Base-by-base conservation (phyloP, 1,140 invertebrate genomes). In the Ephestia elutella region DNA sequence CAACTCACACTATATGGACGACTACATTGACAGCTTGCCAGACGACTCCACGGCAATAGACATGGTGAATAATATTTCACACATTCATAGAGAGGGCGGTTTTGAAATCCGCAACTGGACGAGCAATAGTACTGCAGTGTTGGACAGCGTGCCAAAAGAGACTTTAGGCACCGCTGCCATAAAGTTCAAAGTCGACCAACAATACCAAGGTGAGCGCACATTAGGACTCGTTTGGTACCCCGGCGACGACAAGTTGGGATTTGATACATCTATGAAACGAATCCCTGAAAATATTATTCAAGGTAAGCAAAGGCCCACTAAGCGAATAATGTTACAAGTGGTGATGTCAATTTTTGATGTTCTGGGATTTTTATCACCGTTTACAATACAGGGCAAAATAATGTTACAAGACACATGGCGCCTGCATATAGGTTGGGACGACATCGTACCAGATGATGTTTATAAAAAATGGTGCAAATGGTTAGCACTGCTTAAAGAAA, bases 1-100 rank as follows among this genome's bases (percentile, higher is more conserved):
- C 0, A 15, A 75, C 0, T 62, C 66, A 17, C 73, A 75, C 32
- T 86, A 86, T 55, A 80, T 83, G 65, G 80, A 84, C 58, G 85
- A 86, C 57, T 82, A 75, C 49, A 63, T 86, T 5, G 71, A 76
- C 49, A 74, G 71, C 50, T 56, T 65, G 9, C 61, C 70, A 2
- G 68, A 62, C 5, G 66, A 63, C 17, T 21, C 57, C 0, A 67
- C 70, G 11, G 71, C 73, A 0, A 67, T 61, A 28, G 7, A 62
- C n/a, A 20, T 78, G 38, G 59, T 70, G 7, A 58, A 58, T 7
- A 18, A 75, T 25, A 68, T 80, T 15, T 54, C 32, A 7, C 11
- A 68, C 17, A 76, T 86, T 15, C 72, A 82, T 59, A 60, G 58
- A 54, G 9, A 32, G 25, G 68, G 63, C 18, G 70, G 72, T 0